Base-by-base conservation (phyloP, 2,797 vertebrate species). In the Crossoptilon crossoptilon region DNA sequence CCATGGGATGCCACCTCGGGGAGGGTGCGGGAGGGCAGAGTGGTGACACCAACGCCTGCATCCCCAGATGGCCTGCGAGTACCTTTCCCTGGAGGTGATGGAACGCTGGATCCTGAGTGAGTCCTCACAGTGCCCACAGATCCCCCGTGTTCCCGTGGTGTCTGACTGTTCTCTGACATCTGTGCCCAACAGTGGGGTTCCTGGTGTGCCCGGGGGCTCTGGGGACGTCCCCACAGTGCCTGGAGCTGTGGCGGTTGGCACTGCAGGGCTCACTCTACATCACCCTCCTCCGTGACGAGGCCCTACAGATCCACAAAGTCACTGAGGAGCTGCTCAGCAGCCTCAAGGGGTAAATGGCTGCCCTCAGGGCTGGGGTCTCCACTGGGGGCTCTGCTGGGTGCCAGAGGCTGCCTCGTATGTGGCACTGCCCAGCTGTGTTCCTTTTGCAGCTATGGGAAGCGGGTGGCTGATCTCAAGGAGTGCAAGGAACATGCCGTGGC, bases 91-190 rank as follows among this genome's bases (percentile, higher is more conserved):
- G 97, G 99, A 99, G 77, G 97, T 98, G 87, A 99, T 99, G 98
- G 99, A 99, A 93, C 98, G 98, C 66, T 99, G 99, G 99, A 99
- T 99, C 77, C 93, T 99, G 56, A 94, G 99, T 99, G 97, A 98
- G 99, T 93, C 51, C 58, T 13, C 3, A 5, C 0, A 3, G 5
- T 14, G 41, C 17, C 24, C 6, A 1, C 0, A 3, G 24, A 46
- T 35, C 19, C 58, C 29, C 51, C 10, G 6, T 16, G 53, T 31
- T 9, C 53, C 29, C 29, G 12, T 23, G 0, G 3, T 49, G 37
- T 29, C 0, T 13, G n/a, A 23, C 24, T 24, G 2, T 14, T 29
- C 22, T n/a, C 46, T 62, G 60, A 48, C 0, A 10, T 17, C 18
- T 44, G 31, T 69, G 35, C 67, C 85, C 43, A 17, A 0, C 87